Evolutionary conservation across 2,797 vertebrate genomes (phyloP), one percentile per base, ranked within the genome.

Genomic region (Austrolebias charrua): DNA sequence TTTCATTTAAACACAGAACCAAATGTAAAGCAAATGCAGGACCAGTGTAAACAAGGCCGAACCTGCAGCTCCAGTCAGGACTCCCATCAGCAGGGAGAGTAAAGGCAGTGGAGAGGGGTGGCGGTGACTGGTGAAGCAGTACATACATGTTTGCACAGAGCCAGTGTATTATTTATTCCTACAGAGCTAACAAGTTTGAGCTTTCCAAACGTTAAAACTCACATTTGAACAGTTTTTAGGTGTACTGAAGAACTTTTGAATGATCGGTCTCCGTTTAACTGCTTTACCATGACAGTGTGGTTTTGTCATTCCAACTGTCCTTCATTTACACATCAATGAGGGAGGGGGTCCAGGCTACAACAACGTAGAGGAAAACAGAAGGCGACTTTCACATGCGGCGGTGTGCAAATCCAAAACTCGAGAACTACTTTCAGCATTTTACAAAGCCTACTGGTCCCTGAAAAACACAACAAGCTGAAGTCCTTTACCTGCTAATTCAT

Each of bases 21-120:
- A n/a, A 60, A 81, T 85, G 81, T 79, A 86, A 84, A 81, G 78
- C 82, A 88, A 88, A 87, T 80, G 68, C 73, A 61, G 75, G 79
- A 58, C 75, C 73, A 84, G 83, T 80, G 86, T 79, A 87, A 88
- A 88, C 79, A 79, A 77, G 78, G 76, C 77, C 60, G 73, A 86
- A 86, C 87, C 85, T 72, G 76, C 86, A 86, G 76, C 78, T 89
- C 81, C 84, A 79, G 75, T 78, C 72, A 78, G 69, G 67, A 77
- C 81, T 81, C 73, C 24, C 73, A 82, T 88, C 84, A 77, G 83
- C 0, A 71, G 82, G 71, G 62, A 78, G 81, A 74, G 75, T 72
- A 71, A 86, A 88, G 82, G 73, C 78, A 77, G 72, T 33, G 79
- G 61, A 58, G 66, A 47, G 2, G n/a, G n/a, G n/a, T n/a, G n/a